Base-by-base conservation (phyloP, 1,140 invertebrate genomes). In the Diabrotica virgifera region DNA sequence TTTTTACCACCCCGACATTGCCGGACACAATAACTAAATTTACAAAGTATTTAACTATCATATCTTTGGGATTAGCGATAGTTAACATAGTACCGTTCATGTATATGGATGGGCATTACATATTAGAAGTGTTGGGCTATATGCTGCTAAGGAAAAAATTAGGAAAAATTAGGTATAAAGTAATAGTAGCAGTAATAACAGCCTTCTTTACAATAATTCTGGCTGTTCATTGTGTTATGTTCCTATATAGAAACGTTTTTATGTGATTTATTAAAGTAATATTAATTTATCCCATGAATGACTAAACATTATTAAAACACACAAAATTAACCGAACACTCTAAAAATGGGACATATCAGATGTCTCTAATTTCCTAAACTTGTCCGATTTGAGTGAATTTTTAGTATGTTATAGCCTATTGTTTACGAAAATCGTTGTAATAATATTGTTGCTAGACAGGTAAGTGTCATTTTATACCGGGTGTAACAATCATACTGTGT, bases 11-110 rank as follows among this genome's bases (percentile, higher is more conserved):
- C 65, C 79, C 89, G 10, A 81, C 84, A 64, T 84, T 92, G 78
- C 91, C 93, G 38, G 90, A 93, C 73, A 80, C 85, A 4, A 72
- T 88, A 52, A 83, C 85, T 13, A 79, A 86, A 66, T 77, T 89
- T 13, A 83, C 87, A 14, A 85, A 87, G 81, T 93, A 89, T 80
- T 82, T 97, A 54, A 87, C 93, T 51, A 89, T 96, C 62, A 91
- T 98, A 76, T 97, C 96, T 36, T 87, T 91, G 71, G 96, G 95
- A 5, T 82, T 98, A 70, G 94, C 90, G 11, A 81, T 98, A 66
- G 81, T 98, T 14, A 99, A 99, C 83, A 86, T 95, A 6, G 86
- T 98, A 36, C 96, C 96, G 5, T 96, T 95, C 80, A 93, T 94
- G 77, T 91, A 88, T 68, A 88, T 97, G 67, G 96, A 98, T 84